Base-by-base conservation (phyloP, 2,797 vertebrate species). In the Kryptopterus vitreolus region DNA sequence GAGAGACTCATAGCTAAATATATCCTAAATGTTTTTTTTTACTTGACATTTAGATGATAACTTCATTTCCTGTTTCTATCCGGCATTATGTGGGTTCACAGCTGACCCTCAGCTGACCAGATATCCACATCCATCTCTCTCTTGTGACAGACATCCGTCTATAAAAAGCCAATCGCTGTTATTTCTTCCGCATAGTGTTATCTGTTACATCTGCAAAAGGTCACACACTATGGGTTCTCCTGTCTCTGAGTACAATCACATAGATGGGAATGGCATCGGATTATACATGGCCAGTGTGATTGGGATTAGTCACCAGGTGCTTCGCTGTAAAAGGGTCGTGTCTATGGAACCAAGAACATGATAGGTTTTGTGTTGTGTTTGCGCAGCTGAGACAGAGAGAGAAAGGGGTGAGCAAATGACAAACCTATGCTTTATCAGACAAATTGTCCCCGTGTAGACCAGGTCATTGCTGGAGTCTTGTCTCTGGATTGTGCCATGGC, bases 251-350 rank as follows among this genome's bases (percentile, higher is more conserved):
- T 57, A 46, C 31, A 68, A 11, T 71, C 55, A 69, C 29, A 79
- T 48, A 69, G 57, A 69, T 79, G 77, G 58, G 55, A 79, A 79
- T 66, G 74, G 63, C 24, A 62, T 77, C 13, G 18, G 77, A 69
- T 79, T 62, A 76, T 76, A 79, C 53, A 79, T 55, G 31, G 71
- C 33, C 55, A 70, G 29, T 57, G 20, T 69, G 48, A 70, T 46
- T 62, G 71, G 46, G 35, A 70, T 76, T 79, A 69, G 81, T 76
- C 57, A 50, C 46, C 48, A 69, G 70, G 33, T 53, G 29, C 18
- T 76, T 79, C 35, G n/a, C 20, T 72, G 58, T 48, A 52, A 77
- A 77, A 81, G 35, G 50, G 26, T 61, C n/a, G 59, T 31, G 24
- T n/a, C 43, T 38, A 65, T 31, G 20, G 35, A 82, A 77, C 77